These are phyloP conservation scores for Heterochromis multidens DNA, from an alignment of 2,113 vertebrate species.

Conservation along the genomic window DNA sequence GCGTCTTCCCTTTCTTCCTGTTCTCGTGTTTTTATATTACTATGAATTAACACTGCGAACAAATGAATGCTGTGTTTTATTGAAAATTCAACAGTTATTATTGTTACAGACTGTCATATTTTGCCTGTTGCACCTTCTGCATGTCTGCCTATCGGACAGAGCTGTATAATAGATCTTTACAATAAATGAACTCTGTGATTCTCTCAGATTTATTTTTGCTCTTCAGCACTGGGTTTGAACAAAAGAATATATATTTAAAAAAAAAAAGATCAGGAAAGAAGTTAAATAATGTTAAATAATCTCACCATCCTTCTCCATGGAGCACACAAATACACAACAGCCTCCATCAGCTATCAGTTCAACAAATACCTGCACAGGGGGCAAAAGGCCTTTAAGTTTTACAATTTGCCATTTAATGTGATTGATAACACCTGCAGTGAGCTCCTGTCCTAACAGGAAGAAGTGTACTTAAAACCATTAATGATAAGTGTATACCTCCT, in stretches of 20 bases:
- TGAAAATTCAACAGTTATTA: neutral
- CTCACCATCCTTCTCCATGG: neutral
- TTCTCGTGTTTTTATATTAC: constrained; percentile 1
- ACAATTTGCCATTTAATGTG: neutral
- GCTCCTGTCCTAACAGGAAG: neutral
- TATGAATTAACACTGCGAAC: neutral
- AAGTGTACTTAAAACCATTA: neutral
- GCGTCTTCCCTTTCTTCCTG: neutral
- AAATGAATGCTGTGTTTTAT: constrained; percentile 28
- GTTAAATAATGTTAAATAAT: too few relatives aligned
- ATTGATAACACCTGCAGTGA: neutral
- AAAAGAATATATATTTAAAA: too few relatives aligned
- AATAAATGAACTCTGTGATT: neutral
- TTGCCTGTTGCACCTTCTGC: constrained; percentile 23
- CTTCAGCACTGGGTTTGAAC: neutral
- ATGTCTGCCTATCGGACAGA: constrained; percentile 17
- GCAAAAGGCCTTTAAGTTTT: neutral
- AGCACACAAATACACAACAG: neutral
- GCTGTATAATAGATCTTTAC: constrained; percentile 26
- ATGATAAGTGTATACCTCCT: neutral
- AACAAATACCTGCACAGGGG: neutral
- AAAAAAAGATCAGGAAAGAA: neutral
- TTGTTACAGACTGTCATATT: neutral
- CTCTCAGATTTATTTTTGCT: neutral
- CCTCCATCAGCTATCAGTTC: neutral